Conservation (phyloP, 2,888 invertebrate species). For the Drosophila demipolita region DNA sequence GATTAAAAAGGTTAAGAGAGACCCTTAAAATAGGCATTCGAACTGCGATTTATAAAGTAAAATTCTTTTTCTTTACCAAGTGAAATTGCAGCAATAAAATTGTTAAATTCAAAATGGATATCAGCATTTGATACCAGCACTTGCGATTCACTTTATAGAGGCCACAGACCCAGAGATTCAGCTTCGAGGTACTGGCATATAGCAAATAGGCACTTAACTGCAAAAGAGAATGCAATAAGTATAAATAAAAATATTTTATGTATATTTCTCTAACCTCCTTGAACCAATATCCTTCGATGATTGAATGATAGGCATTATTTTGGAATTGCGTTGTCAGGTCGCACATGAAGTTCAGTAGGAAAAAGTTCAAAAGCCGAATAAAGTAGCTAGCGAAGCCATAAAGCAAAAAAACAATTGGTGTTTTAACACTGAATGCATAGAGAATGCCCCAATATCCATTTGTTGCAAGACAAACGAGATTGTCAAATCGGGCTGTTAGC, state of each 20-base stretch:
- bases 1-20: neutral
- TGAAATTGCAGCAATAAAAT: slow-evolving; percentile 58
- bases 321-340: slow-evolving; percentile 46
- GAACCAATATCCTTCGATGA: slow-evolving; percentile 22
- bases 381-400: neutral
- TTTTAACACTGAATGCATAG: too few relatives aligned
- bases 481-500: slow-evolving; percentile 44
- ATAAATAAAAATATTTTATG: neutral
- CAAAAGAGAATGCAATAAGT: neutral
- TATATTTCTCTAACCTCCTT: slow-evolving; percentile 5
- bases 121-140: slow-evolving; percentile 51
- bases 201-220: slow-evolving; percentile 50
- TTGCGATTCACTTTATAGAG: slow-evolving; percentile 45
- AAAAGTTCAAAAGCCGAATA: slow-evolving; percentile 46
- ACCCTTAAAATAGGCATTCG: neutral
- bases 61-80: slow-evolving; percentile 22
- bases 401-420: neutral
- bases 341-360: slow-evolving; percentile 50
- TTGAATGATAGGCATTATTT: neutral
- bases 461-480: slow-evolving; percentile 22
- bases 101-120: slow-evolving; percentile 22
- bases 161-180: slow-evolving; percentile 53
- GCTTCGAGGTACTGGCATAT: slow-evolving; percentile 35
- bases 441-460: slow-evolving; percentile 42
- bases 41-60: neutral